Base-by-base conservation (phyloP, 2,888 invertebrate genomes). In the Drosophila lutescens region DNA sequence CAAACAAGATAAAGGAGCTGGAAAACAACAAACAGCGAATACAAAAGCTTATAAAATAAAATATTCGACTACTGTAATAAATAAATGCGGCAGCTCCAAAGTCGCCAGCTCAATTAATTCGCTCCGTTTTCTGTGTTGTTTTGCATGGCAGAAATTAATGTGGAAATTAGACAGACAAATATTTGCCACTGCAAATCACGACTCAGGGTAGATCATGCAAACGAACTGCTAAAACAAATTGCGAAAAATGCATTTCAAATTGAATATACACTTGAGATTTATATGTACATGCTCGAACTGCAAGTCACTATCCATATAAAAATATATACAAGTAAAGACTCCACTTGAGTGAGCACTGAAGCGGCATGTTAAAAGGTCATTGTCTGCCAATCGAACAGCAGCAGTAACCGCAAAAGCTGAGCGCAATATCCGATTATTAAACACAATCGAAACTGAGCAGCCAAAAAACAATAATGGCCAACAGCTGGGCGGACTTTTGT, bases 151-250 rank as follows among this genome's bases (percentile, higher is more conserved):
- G 65, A 74, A 74, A 83, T 75, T 75, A 82, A 71, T 82, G 80
- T 69, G 76, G 76, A 81, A 84, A 76, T 83, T 78, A 76, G 71
- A 70, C 69, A 67, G 72, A 70, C 66, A 67, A 68, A 74, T 77
- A 68, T 77, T 88, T 86, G 84, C 88, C 83, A 84, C 88, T 77
- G 88, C 83, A 75, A 86, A 85, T 85, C 84, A 85, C 86, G 84
- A 85, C 83, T 82, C 74, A 6, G 20, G 66, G 67, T 17, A 47
- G 77, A 76, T 78, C 86, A 84, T 82, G 83, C 78, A 86, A 87
- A 54, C 66, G 74, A 76, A 72, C 69, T 41, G 74, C 62, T 50
- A 72, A 75, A 79, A 74, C 87, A 82, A 87, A 82, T 82, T 86
- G 86, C 81, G 77, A 82, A 82, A 70, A 79, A 63, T 82, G 86